A percentile compares a stretch with the other conserved stretches of the same genome.
phyloP scores from a whole-genome alignment of 2,797 vertebrate species.

The Clamator glandarius region DNA sequence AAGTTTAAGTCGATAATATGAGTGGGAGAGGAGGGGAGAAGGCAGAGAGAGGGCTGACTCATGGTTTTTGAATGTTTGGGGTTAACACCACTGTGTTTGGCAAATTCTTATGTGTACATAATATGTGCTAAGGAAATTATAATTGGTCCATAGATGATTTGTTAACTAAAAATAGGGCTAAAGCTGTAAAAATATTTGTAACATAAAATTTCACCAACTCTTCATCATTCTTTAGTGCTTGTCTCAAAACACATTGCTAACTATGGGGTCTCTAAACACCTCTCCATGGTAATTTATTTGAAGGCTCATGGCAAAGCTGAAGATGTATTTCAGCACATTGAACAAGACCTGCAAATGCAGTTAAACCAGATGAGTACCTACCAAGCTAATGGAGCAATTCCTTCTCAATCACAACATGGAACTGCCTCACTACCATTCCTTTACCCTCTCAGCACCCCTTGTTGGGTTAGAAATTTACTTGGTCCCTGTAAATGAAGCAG shows the following conservation, averaged over 20 bases:
- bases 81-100: conserved; percentile 62
- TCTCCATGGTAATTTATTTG: conserved; percentile 39
- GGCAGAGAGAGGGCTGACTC: conserved; percentile 53
- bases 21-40: background rate
- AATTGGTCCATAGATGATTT: conserved; percentile 71
- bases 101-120: conserved; percentile 56
- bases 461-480: background rate
- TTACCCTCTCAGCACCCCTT: background rate
- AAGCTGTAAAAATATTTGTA: conserved; percentile 72
- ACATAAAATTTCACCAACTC: conserved; percentile 60
- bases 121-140: conserved; percentile 70
- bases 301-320: conserved; percentile 34
- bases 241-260: conserved; percentile 6
- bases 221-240: conserved; percentile 62
- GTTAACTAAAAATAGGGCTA: conserved; percentile 69
- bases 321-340: conserved; percentile 44
- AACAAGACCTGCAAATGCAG: background rate
- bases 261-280: conserved; percentile 46
- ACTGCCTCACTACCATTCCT: background rate
- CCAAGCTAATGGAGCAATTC: background rate
- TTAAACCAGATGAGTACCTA: background rate
- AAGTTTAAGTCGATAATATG: conserved; percentile 29
- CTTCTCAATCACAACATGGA: background rate
- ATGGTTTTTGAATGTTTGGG: conserved; percentile 66
- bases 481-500: background rate